Evolutionary conservation across 2,888 invertebrate species (phyloP).

Genomic region (Brachypterus glaber): DNA sequence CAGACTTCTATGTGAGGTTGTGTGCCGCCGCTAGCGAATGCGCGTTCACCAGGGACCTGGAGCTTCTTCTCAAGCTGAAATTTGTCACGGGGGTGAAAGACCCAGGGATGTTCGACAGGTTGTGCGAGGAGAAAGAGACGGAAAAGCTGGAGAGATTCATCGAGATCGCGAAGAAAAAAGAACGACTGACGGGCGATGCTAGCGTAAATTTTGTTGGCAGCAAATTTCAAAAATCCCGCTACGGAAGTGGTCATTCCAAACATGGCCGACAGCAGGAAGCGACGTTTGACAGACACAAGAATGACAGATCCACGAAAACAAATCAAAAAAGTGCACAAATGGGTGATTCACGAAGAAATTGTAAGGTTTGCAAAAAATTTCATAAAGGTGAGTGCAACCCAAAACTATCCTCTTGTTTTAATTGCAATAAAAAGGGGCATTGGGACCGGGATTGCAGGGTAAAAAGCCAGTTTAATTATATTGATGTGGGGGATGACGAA

Average conservation of each 20-base stretch:
- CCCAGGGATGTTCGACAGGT: neutral
- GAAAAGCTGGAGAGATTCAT: neutral
- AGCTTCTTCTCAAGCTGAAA: neutral
- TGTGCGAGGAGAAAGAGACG: neutral
- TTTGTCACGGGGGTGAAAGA: neutral
- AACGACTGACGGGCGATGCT: neutral
- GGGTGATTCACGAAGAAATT: too few relatives aligned
- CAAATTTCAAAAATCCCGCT: too few relatives aligned
- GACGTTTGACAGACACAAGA: too few relatives aligned
- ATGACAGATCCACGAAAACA: too few relatives aligned
- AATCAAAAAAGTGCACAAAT: too few relatives aligned
- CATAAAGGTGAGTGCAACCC: constrained; percentile 1
- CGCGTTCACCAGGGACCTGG: neutral
- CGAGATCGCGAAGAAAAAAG: neutral
- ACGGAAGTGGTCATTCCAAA: too few relatives aligned
- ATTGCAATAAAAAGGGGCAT: constrained; percentile 1
- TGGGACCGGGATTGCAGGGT: neutral
- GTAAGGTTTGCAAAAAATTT: neutral
- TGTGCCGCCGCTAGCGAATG: neutral
- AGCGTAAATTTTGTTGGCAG: too few relatives aligned
- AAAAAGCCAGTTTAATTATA: neutral
- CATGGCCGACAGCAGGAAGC: too few relatives aligned
- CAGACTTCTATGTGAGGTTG: constrained; percentile 1
- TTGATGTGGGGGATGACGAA: neutral
- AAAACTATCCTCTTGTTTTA: neutral